Percentiles rank a stretch among this genome's conserved stretches.
phyloP scores from a whole-genome alignment of 2,888 invertebrate species.

The Ectropis crepuscularia region DNA sequence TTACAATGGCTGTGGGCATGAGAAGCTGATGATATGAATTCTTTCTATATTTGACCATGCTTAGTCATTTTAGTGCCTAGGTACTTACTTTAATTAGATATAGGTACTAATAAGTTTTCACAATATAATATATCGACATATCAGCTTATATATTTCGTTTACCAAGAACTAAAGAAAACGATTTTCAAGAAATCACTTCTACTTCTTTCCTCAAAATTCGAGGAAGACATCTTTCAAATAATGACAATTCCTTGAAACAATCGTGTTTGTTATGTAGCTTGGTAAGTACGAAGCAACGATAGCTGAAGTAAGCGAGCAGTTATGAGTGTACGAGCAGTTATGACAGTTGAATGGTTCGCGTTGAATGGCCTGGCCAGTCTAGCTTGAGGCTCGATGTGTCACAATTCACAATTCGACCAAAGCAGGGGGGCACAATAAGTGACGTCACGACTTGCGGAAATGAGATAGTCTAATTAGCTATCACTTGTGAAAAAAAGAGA shows the following conservation, averaged over 20 bases:
- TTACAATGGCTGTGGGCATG: no score
- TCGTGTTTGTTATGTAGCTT: constrained; percentile 6
- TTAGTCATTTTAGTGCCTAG: no score
- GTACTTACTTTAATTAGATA: no score
- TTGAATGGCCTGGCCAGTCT: constrained; percentile 19
- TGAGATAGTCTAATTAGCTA: no score
- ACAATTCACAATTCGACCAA: constrained; percentile 13
- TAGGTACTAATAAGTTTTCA: background rate
- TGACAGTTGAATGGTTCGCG: constrained; percentile 29
- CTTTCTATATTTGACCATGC: no score
- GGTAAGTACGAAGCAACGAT: background rate
- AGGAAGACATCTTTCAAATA: background rate
- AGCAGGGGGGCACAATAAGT: no score
- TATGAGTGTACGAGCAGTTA: constrained; percentile 20
- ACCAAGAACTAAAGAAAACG: background rate
- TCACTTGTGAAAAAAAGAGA: no score
- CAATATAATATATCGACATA: no score
- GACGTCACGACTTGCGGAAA: no score
- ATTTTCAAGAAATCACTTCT: background rate
- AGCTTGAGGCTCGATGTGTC: constrained; percentile 30
- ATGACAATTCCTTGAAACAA: constrained; percentile 1
- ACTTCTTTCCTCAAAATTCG: no score
- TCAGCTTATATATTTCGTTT: no score
- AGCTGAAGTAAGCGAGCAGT: background rate
- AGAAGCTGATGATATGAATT: no score